Evolutionary conservation across 2,113 vertebrate genomes (phyloP).

Genomic region (Anhinga rufa): DNA sequence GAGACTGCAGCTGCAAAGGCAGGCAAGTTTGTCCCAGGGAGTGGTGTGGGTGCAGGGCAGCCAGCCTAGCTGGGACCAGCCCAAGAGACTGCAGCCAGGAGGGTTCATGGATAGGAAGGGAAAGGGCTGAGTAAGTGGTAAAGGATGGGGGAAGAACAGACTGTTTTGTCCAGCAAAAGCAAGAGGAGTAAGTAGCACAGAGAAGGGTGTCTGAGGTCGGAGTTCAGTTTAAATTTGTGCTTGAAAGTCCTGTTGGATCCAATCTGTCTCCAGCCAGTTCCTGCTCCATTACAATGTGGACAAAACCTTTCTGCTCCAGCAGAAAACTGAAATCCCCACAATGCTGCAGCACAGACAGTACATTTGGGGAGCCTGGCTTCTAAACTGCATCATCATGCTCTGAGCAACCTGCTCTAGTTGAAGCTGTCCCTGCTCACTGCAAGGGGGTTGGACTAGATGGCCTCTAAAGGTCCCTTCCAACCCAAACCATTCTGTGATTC

Average conservation of each 20-base stretch:
- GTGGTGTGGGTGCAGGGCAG: not conserved
- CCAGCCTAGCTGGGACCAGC: not conserved
- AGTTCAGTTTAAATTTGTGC: not conserved
- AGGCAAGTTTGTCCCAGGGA: not conserved
- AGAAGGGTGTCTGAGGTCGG: not conserved
- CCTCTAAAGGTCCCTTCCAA: too few species aligned
- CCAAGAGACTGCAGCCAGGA: accelerated
- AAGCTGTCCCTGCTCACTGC: too few species aligned
- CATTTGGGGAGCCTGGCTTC: not conserved
- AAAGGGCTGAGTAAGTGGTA: not conserved
- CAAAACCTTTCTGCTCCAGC: not conserved
- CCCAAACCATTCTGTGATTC: too few species aligned
- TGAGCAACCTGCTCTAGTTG: too few species aligned
- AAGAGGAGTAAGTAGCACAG: not conserved
- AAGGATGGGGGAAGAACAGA: not conserved
- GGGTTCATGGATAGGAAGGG: not conserved
- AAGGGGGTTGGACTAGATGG: too few species aligned
- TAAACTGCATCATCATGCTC: not conserved
- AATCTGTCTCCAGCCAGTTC: not conserved
- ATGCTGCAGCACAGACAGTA: not conserved
- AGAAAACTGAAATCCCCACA: not conserved
- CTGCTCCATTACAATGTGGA: not conserved
- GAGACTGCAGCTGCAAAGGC: not conserved
- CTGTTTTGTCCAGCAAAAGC: not conserved
- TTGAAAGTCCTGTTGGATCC: not conserved